A percentile compares a stretch with the other conserved stretches of the same genome.
Evolutionary conservation across 2,113 vertebrate genomes (phyloP).

Genomic region (Chaenogobius annularis): DNA sequence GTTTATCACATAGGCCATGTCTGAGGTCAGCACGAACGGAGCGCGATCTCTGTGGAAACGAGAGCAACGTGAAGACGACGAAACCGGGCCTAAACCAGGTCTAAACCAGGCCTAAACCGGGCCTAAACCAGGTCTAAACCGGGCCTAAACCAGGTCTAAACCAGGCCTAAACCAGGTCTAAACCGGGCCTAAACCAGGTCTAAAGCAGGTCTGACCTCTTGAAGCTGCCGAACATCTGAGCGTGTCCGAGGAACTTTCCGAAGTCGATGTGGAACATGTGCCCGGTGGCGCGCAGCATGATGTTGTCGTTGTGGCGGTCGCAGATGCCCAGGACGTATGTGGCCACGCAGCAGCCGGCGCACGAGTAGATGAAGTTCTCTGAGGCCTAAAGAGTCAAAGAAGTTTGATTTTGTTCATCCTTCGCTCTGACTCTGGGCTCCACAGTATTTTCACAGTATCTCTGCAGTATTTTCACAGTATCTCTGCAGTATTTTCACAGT

Average conservation of each 20-base stretch:
- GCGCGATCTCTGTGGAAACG: slow-evolving; percentile 87
- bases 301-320: slow-evolving; percentile 98
- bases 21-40: slow-evolving; percentile 96
- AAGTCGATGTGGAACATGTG: slow-evolving; percentile 99
- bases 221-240: slow-evolving; percentile 98
- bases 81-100: background rate
- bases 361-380: slow-evolving; percentile 98
- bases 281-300: slow-evolving; percentile 95
- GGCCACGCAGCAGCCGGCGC: slow-evolving; percentile 96
- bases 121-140: slow-evolving; percentile 41
- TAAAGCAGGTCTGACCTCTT: slow-evolving; percentile 81
- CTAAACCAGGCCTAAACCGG: background rate
- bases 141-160: background rate
- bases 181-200: background rate
- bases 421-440: too few species aligned
- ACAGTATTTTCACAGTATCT: too few species aligned
- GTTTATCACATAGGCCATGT: slow-evolving; percentile 99
- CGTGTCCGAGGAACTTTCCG: slow-evolving; percentile 95
- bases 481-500: too few species aligned
- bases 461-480: too few species aligned
- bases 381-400: slow-evolving; percentile 81
- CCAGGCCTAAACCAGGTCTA: background rate
- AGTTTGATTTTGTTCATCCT: too few species aligned
- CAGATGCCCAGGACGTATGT: slow-evolving; percentile 97
- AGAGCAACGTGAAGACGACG: background rate